These are phyloP conservation scores for Koerneria pararmatus DNA, from an alignment of 2,888 invertebrate genomes.

Conservation along the genomic window DNA sequence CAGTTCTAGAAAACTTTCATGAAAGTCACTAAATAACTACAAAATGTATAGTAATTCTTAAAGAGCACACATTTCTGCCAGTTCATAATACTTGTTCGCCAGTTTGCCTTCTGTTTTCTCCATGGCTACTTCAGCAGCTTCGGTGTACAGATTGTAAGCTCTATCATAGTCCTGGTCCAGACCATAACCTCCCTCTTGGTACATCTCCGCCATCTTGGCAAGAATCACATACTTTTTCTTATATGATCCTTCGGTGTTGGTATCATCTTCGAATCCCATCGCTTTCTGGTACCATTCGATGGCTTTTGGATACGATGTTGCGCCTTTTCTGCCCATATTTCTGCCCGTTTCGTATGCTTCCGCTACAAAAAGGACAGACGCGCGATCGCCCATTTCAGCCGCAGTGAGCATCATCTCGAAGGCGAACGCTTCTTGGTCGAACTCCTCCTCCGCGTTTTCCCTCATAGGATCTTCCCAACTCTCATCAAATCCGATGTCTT, in stretches of 20 bases:
- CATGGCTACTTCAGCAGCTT: slow-evolving; percentile 66
- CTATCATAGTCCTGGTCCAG: slow-evolving; percentile 61
- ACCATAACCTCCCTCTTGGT: slow-evolving; percentile 62
- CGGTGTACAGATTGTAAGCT: slow-evolving; percentile 64
- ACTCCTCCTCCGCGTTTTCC: slow-evolving; percentile 47
- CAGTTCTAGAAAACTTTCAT: too few relatives aligned
- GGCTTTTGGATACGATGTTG: slow-evolving; percentile 33
- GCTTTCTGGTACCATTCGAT: slow-evolving; percentile 44
- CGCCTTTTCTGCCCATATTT: slow-evolving; percentile 31
- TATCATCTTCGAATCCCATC: slow-evolving; percentile 50
- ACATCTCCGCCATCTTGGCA: slow-evolving; percentile 64
- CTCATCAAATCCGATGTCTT: slow-evolving; percentile 61
- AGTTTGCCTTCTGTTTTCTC: slow-evolving; percentile 66
- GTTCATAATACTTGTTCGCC: slow-evolving; percentile 62
- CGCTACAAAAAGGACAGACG: slow-evolving; percentile 65
- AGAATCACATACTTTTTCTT: slow-evolving; percentile 60
- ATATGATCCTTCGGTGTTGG: slow-evolving; percentile 37
- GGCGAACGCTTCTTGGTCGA: slow-evolving; percentile 54
- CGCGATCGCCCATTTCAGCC: slow-evolving; percentile 64
- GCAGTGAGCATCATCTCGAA: slow-evolving; percentile 62
- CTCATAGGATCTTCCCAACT: slow-evolving; percentile 32
- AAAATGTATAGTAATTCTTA: slow-evolving; percentile 36
- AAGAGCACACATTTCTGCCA: slow-evolving; percentile 44
- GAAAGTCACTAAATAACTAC: slow-evolving; percentile 30
- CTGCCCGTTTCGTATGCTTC: slow-evolving; percentile 64